Percentiles rank a stretch among this genome's conserved stretches.
Conservation (phyloP, 2,888 invertebrate species). For the Eupithecia inturbata region DNA sequence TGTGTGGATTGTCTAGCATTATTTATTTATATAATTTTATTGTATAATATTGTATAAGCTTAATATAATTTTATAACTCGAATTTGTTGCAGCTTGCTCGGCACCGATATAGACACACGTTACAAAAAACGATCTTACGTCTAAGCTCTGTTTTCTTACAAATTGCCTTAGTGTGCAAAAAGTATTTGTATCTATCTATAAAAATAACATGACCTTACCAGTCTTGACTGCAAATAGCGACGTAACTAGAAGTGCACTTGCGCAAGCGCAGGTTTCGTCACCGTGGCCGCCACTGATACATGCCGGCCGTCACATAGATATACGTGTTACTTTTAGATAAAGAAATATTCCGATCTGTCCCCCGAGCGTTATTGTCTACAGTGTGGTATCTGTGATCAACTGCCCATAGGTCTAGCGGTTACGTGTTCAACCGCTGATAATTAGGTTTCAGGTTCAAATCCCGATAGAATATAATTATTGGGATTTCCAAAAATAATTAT, state of each 20-base stretch:
- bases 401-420: not conserved
- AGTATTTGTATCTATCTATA: not conserved
- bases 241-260: not conserved
- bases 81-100: no score
- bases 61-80: no score
- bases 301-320: not conserved
- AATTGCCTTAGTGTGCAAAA: not conserved
- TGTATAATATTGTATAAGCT: no score
- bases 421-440: not conserved
- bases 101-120: no score
- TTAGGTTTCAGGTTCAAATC: not conserved
- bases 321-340: not conserved
- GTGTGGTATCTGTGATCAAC: not conserved
- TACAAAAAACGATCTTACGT: not conserved
- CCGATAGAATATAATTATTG: not conserved
- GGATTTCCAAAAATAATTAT: not conserved
- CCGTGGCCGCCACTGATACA: not conserved
- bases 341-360: no score
- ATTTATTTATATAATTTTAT: no score
- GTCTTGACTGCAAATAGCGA: not conserved
- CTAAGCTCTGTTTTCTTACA: not conserved
- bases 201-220: not conserved
- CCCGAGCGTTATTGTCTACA: not conserved
- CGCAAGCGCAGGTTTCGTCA: conserved; percentile 4
- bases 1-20: no score